phyloP scores from a whole-genome alignment of 1,140 invertebrate genomes.

The Drosophila ironensis region DNA sequence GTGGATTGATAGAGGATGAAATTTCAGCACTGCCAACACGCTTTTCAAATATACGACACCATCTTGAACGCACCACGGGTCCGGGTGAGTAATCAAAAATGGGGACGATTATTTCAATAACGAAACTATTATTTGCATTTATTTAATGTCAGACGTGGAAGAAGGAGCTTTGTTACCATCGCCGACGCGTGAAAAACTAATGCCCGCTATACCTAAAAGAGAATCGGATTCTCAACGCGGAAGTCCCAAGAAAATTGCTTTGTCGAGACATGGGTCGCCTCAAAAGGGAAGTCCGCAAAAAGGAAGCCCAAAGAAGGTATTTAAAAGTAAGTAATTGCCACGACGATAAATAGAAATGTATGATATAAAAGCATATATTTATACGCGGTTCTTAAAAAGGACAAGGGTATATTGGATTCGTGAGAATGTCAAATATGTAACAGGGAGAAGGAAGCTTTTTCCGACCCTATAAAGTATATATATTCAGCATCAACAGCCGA shows the following conservation, averaged over 20 bases:
- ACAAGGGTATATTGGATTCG: too few species aligned
- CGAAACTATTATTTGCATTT: background rate
- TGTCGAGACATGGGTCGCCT: constrained; percentile 79
- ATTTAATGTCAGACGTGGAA: constrained; percentile 72
- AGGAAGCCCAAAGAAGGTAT: constrained; percentile 86
- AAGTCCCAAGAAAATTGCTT: constrained; percentile 79
- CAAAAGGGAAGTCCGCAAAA: constrained; percentile 84
- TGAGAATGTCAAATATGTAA: too few species aligned
- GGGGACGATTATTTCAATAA: background rate
- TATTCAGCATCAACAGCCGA: too few species aligned
- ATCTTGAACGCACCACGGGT: constrained; percentile 88
- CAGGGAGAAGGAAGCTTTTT: too few species aligned
- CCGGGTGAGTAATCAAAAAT: constrained; percentile 82
- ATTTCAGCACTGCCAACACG: constrained; percentile 83
- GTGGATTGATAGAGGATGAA: constrained; percentile 80
- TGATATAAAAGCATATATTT: too few species aligned
- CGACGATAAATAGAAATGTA: constrained; percentile 2
- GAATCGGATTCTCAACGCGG: constrained; percentile 85
- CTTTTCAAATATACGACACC: constrained; percentile 86
- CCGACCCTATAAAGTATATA: too few species aligned
- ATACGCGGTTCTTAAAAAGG: too few species aligned
- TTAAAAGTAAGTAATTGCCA: constrained; percentile 73
- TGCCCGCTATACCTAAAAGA: constrained; percentile 86
- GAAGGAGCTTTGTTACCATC: constrained; percentile 86
- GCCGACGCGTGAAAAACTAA: constrained; percentile 87